A percentile compares a stretch with the other conserved stretches of the same genome.
Conservation (phyloP, 2,888 invertebrate species). For the Mesorhabditis belari region DNA sequence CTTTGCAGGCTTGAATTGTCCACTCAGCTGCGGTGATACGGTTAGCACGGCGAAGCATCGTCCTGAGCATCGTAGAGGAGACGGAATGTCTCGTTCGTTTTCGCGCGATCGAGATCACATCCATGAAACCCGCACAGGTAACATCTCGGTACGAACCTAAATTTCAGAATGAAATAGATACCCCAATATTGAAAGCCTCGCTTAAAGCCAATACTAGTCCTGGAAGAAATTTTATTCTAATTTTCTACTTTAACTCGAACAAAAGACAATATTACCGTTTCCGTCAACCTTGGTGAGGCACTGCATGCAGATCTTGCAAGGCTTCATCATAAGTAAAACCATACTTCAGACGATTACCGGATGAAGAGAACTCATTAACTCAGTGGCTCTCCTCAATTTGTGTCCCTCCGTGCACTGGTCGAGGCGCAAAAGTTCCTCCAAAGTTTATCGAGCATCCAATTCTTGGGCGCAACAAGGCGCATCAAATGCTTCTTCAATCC, state of each 20-base stretch:
- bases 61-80: constrained; percentile 98
- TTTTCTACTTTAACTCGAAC: neutral
- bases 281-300: constrained; percentile 95
- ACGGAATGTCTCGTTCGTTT: constrained; percentile 93
- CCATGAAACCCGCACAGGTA: constrained; percentile 98
- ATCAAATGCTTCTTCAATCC: constrained; percentile 99
- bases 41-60: no score
- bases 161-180: neutral
- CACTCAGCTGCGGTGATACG: constrained; percentile 94
- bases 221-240: constrained; percentile 61
- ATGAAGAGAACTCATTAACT: constrained; percentile 92
- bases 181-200: neutral
- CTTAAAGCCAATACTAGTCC: no score
- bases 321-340: constrained; percentile 93
- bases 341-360: constrained; percentile 92
- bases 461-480: constrained; percentile 95
- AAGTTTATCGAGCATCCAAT: constrained; percentile 98
- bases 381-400: constrained; percentile 90
- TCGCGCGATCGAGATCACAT: constrained; percentile 97
- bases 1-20: constrained; percentile 97
- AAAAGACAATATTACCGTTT: constrained; percentile 59
- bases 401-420: constrained; percentile 97
- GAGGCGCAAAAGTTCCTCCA: constrained; percentile 67
- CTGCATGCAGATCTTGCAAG: constrained; percentile 95
- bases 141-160: constrained; percentile 92